Evolutionary conservation across 2,113 vertebrate genomes (phyloP).

Genomic region (Taurulus bubalis): DNA sequence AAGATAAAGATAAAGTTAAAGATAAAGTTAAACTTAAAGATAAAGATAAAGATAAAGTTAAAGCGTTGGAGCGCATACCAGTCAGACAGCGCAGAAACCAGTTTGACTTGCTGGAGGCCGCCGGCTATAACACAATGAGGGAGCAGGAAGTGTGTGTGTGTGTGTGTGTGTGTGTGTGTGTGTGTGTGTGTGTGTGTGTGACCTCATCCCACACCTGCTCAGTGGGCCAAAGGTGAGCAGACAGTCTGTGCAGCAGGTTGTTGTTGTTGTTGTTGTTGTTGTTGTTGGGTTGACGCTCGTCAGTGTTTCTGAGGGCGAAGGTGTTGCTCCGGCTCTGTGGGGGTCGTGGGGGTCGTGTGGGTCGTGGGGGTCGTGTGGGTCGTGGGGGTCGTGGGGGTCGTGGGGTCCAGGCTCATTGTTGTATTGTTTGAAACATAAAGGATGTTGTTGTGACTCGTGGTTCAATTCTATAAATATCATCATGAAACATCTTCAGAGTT

Average conservation of each 20-base stretch:
- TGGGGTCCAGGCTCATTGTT: no score
- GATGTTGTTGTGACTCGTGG: no score
- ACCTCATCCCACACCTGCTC: constrained; percentile 52
- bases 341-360: no score
- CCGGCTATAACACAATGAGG: constrained; percentile 8
- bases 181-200: constrained; percentile 25
- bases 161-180: constrained; percentile 27
- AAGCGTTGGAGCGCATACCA: neutral
- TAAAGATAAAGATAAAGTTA: neutral
- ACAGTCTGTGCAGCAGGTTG: neutral
- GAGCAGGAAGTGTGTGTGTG: constrained; percentile 29
- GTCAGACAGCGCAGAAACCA: neutral
- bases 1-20: neutral
- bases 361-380: no score
- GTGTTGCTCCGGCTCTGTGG: neutral
- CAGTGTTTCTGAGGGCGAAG: neutral
- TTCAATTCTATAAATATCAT: no score
- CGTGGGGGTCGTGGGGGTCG: no score
- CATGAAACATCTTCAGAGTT: no score
- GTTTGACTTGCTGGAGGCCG: neutral
- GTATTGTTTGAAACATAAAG: no score
- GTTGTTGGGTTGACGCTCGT: neutral
- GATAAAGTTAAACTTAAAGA: neutral
- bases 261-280: constrained; percentile 12
- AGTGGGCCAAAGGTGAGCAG: constrained; percentile 34